phyloP scores from a whole-genome alignment of 2,797 vertebrate species.

The Rhynchotus rufescens region DNA sequence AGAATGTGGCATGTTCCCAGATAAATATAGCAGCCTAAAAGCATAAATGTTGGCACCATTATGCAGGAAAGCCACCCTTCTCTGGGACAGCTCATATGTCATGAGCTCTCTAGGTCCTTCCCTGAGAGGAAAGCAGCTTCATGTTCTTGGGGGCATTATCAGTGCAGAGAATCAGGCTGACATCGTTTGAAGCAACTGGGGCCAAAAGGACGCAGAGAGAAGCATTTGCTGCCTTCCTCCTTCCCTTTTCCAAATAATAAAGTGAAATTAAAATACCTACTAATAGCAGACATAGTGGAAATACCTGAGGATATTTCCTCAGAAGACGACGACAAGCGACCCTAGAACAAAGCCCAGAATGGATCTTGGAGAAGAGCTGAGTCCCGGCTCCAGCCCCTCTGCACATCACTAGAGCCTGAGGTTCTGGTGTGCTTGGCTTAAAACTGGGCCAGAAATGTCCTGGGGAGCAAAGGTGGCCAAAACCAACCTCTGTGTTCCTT shows the following conservation, averaged over 20 bases:
- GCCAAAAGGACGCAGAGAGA: background rate
- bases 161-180: background rate
- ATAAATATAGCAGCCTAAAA: background rate
- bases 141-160: background rate
- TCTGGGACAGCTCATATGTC: fast-evolving
- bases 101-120: background rate
- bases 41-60: fast-evolving
- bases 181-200: background rate
- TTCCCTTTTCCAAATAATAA: background rate
- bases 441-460: background rate
- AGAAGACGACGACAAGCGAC: background rate
- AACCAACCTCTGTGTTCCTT: constrained; percentile 48
- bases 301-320: background rate
- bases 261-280: background rate
- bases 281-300: background rate
- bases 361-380: background rate
- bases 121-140: fast-evolving
- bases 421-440: background rate
- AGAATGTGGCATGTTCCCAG: fast-evolving
- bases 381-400: background rate
- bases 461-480: constrained; percentile 57
- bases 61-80: background rate
- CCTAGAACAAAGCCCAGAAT: background rate
- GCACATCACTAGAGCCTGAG: background rate
- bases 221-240: background rate